Evolutionary conservation across 2,113 vertebrate genomes (phyloP), one percentile per base, ranked within the genome.

Genomic region (Emberiza fucata): DNA sequence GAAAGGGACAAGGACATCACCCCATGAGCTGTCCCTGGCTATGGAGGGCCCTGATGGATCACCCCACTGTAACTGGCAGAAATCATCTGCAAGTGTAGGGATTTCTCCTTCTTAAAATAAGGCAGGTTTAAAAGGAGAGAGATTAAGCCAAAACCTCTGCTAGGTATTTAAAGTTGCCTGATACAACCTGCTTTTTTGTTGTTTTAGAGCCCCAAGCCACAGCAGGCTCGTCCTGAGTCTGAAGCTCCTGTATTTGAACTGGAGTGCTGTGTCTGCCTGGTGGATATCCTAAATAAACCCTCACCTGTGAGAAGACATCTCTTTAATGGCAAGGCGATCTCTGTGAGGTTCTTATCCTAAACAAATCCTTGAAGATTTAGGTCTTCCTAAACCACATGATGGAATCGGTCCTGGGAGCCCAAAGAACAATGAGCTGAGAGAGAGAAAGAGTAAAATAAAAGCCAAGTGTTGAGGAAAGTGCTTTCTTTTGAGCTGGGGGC

Each of bases 41-140:
- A 8, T 0, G 0, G 44, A 59, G 35, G 7, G 18, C 22, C 24
- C 51, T 71, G 51, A 22, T 0, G 13, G 65, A 59, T 15, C 23
- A 27, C 23, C 27, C 1, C 0, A 5, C 8, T 59, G 31, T 6
- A 39, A 8, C 28, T 61, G 60, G 40, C 31, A 91, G 37, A 78
- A 86, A 77, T 23, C 45, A 59, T 25, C 42, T 31, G 33, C 56
- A 71, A 68, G 8, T 5, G 11, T 1, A 7, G 6, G 18, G 39
- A 60, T 56, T 85, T 63, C 39, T 68, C 35, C 6, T 23, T 76
- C 22, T 71, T 31, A 24, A 51, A 59, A 51, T 8, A 64, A 68
- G 2, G 27, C 39, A 86, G 44, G 48, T 72, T 44, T 71, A 65
- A 82, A 76, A 71, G 16, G 39, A 28, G 17, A 56, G 5, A 37